A percentile compares a stretch with the other conserved stretches of the same genome.
phyloP scores from a whole-genome alignment of 2,113 vertebrate species.

The Centropus unirufus region DNA sequence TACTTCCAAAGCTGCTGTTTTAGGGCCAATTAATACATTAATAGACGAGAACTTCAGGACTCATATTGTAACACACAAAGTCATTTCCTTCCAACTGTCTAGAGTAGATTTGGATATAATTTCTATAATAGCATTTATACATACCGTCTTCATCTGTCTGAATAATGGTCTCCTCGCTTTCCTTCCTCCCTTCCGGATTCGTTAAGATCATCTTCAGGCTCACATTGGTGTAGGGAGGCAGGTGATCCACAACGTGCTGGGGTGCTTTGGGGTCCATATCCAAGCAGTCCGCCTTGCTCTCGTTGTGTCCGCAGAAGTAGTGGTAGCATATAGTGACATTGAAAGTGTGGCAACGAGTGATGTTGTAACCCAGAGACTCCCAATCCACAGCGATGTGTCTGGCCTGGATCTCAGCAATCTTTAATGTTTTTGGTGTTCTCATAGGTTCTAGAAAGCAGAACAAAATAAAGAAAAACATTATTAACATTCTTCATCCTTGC shows the following conservation, averaged over 20 bases:
- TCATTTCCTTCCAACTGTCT: not conserved
- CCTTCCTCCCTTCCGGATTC: conserved; percentile 97
- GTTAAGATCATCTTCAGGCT: conserved; percentile 99
- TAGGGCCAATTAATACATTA: not conserved
- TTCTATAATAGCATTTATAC: not conserved
- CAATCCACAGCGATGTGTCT: conserved; percentile 95
- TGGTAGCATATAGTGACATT: conserved; percentile 99
- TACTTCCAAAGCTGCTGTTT: not conserved
- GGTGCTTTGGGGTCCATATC: conserved; percentile 99
- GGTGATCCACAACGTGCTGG: conserved; percentile 89
- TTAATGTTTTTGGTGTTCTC: conserved; percentile 94
- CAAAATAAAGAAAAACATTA: not conserved
- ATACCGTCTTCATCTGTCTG: conserved; percentile 97
- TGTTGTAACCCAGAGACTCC: conserved; percentile 98
- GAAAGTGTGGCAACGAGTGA: conserved; percentile 98
- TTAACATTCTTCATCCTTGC: not conserved
- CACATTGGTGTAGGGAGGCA: conserved; percentile 96
- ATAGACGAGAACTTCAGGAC: not conserved
- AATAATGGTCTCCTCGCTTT: conserved; percentile 95
- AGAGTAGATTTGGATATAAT: not conserved
- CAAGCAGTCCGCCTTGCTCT: conserved; percentile 92
- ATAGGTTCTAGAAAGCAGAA: conserved; percentile 87
- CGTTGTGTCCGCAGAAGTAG: conserved; percentile 88
- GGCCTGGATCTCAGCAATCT: conserved; percentile 94
- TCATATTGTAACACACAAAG: not conserved